Percentiles rank a stretch among this genome's conserved stretches.
Evolutionary conservation across 2,797 vertebrate species (phyloP).

Genomic region (Forpus xanthops): DNA sequence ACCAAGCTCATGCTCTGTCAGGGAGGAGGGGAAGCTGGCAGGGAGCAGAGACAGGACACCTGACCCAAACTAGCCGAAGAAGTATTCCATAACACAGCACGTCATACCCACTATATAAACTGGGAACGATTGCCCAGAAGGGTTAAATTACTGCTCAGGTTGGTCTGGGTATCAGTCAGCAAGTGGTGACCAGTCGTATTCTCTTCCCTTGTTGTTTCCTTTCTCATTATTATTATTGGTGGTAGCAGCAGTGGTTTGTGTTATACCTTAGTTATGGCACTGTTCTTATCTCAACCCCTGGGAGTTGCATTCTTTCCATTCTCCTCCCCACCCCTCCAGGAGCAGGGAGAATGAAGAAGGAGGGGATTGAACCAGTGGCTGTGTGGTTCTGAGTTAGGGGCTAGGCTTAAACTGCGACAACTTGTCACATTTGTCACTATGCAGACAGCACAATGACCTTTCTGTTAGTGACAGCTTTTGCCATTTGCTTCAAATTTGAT

Average conservation of each 20-base stretch:
- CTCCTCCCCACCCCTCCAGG: neutral
- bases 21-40: too few species aligned
- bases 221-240: too few species aligned
- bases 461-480: neutral
- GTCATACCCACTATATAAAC: too few species aligned
- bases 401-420: neutral
- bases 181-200: too few species aligned
- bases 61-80: too few species aligned
- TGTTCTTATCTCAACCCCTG: neutral
- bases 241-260: neutral
- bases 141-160: too few species aligned
- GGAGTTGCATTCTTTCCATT: neutral
- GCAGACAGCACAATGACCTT: neutral
- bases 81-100: too few species aligned
- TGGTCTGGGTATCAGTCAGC: fast-evolving
- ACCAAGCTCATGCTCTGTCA: too few species aligned
- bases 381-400: neutral
- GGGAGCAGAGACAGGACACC: too few species aligned
- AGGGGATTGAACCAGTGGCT: neutral
- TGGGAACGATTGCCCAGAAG: too few species aligned
- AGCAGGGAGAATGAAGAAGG: neutral
- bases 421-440: neutral
- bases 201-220: too few species aligned
- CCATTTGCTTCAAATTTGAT: neutral
- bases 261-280: neutral